Percentiles rank a stretch among this genome's conserved stretches.
Conservation (phyloP, 2,113 vertebrate genomes). For the Thunnus maccoyii region DNA sequence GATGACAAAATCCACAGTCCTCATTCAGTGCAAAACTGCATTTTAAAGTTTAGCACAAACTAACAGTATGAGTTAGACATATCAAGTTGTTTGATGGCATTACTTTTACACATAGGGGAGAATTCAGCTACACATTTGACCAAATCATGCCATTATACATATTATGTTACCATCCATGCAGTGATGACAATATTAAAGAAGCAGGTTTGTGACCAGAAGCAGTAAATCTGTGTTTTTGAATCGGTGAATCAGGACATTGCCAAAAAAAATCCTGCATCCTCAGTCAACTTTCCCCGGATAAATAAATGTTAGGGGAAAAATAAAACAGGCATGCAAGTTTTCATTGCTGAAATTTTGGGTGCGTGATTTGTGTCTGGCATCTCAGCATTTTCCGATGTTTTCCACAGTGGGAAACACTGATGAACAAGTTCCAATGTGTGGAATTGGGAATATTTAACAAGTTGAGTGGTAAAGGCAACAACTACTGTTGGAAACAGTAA, state of each 20-base stretch:
- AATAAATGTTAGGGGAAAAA: slow-evolving; percentile 53
- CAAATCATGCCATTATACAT: background rate
- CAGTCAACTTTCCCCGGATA: slow-evolving; percentile 57
- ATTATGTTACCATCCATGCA: background rate
- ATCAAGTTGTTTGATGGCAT: no score
- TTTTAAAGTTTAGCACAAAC: no score
- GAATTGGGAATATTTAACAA: slow-evolving; percentile 65
- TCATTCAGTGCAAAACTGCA: no score
- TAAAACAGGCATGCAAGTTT: slow-evolving; percentile 42
- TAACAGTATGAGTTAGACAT: no score
- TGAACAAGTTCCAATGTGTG: slow-evolving; percentile 62
- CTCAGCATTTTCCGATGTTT: slow-evolving; percentile 63
- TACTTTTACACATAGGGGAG: background rate
- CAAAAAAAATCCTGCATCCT: slow-evolving; percentile 11
- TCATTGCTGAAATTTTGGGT: slow-evolving; percentile 52
- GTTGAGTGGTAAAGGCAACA: slow-evolving; percentile 28
- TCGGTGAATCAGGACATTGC: slow-evolving; percentile 9
- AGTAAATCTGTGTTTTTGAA: slow-evolving; percentile 12
- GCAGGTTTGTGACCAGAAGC: background rate
- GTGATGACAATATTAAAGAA: background rate
- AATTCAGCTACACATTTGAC: background rate
- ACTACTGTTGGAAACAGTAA: slow-evolving; percentile 39
- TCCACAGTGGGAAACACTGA: slow-evolving; percentile 57
- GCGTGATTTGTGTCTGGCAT: slow-evolving; percentile 55
- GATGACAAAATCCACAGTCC: no score